Evolutionary conservation across 1,140 invertebrate genomes (phyloP).

Genomic region (Drosophila athabasca): DNA sequence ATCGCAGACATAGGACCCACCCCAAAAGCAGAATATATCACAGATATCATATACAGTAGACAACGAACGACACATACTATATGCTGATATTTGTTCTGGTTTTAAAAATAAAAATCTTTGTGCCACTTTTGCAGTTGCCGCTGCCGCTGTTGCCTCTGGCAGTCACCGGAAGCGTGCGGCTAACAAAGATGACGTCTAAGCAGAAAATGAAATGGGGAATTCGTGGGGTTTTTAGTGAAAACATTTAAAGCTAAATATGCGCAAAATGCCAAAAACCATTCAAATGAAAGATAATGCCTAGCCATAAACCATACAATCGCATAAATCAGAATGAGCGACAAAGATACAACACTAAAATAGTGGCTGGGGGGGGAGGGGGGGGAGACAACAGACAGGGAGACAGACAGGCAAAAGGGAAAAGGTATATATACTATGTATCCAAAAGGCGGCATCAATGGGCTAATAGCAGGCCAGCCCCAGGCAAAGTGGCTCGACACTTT

Average conservation of each 20-base stretch:
- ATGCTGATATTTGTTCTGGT: slow-evolving; percentile 71
- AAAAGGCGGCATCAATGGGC: slow-evolving; percentile 45
- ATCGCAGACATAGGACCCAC: slow-evolving; percentile 1
- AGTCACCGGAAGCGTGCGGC: slow-evolving; percentile 71
- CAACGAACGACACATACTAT: slow-evolving; percentile 39
- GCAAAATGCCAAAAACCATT: slow-evolving; percentile 64
- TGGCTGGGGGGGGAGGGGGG: slow-evolving; percentile 7
- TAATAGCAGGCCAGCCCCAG: slow-evolving; percentile 34
- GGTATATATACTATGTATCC: not conserved
- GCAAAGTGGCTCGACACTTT: slow-evolving; percentile 78
- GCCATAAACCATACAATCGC: not conserved
- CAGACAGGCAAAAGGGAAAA: not conserved
- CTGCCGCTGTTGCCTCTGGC: slow-evolving; percentile 27
- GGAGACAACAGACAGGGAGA: too few species aligned
- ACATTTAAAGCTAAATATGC: slow-evolving; percentile 71
- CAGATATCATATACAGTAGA: slow-evolving; percentile 43
- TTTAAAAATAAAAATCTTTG: slow-evolving; percentile 75
- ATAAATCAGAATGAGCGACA: slow-evolving; percentile 73
- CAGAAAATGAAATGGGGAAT: slow-evolving; percentile 44
- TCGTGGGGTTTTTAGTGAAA: slow-evolving; percentile 42
- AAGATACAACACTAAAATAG: slow-evolving; percentile 54
- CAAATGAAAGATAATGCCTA: slow-evolving; percentile 40
- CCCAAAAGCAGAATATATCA: slow-evolving; percentile 21
- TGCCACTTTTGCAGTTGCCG: slow-evolving; percentile 69
- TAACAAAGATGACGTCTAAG: slow-evolving; percentile 64